Evolutionary conservation across 1,140 invertebrate genomes (phyloP).

Genomic region (Camponotus floridanus): DNA sequence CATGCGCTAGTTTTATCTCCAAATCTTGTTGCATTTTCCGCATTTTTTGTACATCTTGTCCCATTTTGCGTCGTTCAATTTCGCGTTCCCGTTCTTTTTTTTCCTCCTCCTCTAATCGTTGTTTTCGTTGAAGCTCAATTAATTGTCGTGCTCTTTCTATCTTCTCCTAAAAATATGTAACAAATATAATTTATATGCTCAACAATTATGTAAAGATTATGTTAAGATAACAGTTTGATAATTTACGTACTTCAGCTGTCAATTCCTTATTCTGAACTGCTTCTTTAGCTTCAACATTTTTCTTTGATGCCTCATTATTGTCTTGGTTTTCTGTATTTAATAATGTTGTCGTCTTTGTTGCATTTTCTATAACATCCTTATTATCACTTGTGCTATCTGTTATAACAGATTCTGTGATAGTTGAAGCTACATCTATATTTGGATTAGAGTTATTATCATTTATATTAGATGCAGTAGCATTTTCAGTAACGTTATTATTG

Average conservation of each 20-base stretch:
- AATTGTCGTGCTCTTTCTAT: slow-evolving; percentile 85
- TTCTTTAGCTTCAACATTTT: slow-evolving; percentile 34
- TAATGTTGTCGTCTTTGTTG: slow-evolving; percentile 88
- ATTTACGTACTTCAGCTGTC: slow-evolving; percentile 52
- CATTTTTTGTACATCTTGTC: slow-evolving; percentile 90
- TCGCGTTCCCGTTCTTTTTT: slow-evolving; percentile 89
- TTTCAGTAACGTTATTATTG: slow-evolving; percentile 19
- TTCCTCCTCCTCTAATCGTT: slow-evolving; percentile 89
- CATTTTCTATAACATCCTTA: slow-evolving; percentile 90
- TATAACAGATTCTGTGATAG: slow-evolving; percentile 64
- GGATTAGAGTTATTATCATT: slow-evolving; percentile 41
- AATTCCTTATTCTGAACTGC: slow-evolving; percentile 37
- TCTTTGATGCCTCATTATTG: slow-evolving; percentile 30
- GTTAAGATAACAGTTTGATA: neutral
- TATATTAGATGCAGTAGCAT: slow-evolving; percentile 30
- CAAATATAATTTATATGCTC: slow-evolving; percentile 12
- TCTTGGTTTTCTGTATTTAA: slow-evolving; percentile 30
- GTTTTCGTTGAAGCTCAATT: slow-evolving; percentile 87
- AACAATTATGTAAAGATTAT: neutral
- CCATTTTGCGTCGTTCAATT: slow-evolving; percentile 90
- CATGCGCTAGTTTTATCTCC: slow-evolving; percentile 90
- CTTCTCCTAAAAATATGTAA: slow-evolving; percentile 78
- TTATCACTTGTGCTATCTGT: slow-evolving; percentile 94
- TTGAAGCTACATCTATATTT: slow-evolving; percentile 39
- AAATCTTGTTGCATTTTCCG: slow-evolving; percentile 91